Conservation (phyloP, 2,888 invertebrate species). For the Girardia tigrina region DNA sequence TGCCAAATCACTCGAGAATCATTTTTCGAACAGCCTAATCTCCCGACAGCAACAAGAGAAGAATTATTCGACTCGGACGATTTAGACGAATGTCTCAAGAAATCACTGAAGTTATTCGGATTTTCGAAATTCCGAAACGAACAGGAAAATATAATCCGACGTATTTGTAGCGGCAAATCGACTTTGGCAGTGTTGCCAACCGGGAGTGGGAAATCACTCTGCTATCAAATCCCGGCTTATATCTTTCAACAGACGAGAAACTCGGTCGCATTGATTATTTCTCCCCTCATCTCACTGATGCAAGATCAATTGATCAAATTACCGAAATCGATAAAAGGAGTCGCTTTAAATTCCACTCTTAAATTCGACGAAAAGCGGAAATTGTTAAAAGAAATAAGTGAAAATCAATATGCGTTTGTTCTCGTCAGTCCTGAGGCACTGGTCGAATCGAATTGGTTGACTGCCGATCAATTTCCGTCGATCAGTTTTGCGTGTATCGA, state of each 20-base stretch:
- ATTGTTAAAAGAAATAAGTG: constrained; percentile 29
- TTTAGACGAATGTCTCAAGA: constrained; percentile 41
- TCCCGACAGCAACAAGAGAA: background rate
- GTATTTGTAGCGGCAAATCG: constrained; percentile 64
- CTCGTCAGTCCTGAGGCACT: constrained; percentile 82
- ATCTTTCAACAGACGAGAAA: constrained; percentile 46
- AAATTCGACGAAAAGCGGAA: constrained; percentile 31
- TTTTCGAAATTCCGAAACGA: constrained; percentile 66
- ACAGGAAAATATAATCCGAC: constrained; percentile 71
- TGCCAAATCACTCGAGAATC: background rate
- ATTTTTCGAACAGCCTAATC: background rate
- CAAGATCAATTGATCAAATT: constrained; percentile 49
- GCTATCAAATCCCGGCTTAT: constrained; percentile 53
- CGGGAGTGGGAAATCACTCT: constrained; percentile 53
- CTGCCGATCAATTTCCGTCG: constrained; percentile 61
- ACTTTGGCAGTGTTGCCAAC: constrained; percentile 64
- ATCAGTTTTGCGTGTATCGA: constrained; percentile 75
- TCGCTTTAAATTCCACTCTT: constrained; percentile 33
- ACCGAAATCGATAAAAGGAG: constrained; percentile 29
- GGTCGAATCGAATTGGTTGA: constrained; percentile 56
- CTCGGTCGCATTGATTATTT: constrained; percentile 51
- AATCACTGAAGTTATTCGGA: constrained; percentile 65
- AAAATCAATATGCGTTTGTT: constrained; percentile 65
- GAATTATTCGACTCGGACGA: background rate
- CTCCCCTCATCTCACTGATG: constrained; percentile 54